These are phyloP conservation scores for Drymodes brunneopygia DNA, from an alignment of 2,113 vertebrate genomes.

Conservation along the genomic window DNA sequence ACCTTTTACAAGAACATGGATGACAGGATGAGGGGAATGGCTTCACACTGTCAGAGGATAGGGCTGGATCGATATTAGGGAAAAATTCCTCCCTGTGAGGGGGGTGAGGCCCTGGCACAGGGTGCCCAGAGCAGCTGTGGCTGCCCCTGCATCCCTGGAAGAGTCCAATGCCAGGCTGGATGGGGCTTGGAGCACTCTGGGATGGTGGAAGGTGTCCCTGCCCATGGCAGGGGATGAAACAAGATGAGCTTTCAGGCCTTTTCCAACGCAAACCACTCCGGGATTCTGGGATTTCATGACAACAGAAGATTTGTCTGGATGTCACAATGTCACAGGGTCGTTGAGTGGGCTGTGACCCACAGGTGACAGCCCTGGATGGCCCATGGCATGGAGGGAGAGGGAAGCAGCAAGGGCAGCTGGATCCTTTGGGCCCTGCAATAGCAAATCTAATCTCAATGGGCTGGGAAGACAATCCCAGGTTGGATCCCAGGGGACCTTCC, in stretches of 20 bases:
- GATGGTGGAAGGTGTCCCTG: neutral
- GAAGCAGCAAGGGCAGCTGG: neutral
- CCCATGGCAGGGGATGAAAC: neutral
- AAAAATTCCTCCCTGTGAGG: neutral
- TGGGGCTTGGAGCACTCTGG: neutral
- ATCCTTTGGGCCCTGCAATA: neutral
- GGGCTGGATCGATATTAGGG: neutral
- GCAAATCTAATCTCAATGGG: neutral
- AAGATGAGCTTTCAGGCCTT: neutral
- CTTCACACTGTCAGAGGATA: neutral
- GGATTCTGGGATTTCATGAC: neutral
- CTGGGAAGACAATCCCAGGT: neutral
- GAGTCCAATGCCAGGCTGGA: neutral
- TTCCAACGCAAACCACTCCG: neutral
- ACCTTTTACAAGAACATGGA: fast-evolving
- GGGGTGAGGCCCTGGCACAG: neutral
- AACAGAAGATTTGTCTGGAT: fast-evolving
- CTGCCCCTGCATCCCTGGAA: neutral
- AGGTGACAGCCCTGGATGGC: neutral
- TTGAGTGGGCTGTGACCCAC: neutral
- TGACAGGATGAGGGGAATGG: neutral
- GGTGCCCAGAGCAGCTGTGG: neutral
- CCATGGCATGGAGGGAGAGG: neutral
- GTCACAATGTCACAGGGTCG: fast-evolving
- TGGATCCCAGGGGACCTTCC: neutral